A percentile compares a stretch with the other conserved stretches of the same genome.
Conservation (phyloP, 2,888 invertebrate genomes). For the Drosophila paramelanica region DNA sequence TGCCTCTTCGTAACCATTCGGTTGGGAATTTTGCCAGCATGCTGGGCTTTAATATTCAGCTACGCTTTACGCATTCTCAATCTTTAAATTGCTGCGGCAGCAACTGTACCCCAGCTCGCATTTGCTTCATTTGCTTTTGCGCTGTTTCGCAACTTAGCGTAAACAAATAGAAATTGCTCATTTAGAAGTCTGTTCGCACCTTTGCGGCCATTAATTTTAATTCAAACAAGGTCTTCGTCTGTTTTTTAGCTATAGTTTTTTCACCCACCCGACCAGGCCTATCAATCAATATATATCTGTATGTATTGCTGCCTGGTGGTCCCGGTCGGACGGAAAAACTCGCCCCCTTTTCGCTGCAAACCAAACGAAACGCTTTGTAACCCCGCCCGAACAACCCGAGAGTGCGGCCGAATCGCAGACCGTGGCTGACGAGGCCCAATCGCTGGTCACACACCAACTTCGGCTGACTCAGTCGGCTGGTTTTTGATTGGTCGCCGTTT, state of each 20-base stretch:
- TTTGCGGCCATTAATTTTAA: slow-evolving; percentile 26
- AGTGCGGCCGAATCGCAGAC: slow-evolving; percentile 35
- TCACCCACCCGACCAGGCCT: slow-evolving; percentile 17
- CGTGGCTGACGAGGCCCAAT: slow-evolving; percentile 18
- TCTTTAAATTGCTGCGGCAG: neutral
- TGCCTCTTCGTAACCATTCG: neutral
- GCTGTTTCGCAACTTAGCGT: neutral
- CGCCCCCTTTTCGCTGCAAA: slow-evolving; percentile 41
- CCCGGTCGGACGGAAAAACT: slow-evolving; percentile 30
- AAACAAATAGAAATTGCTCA: neutral
- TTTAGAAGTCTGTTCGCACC: neutral
- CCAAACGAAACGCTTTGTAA: slow-evolving; percentile 14
- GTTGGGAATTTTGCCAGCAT: slow-evolving; percentile 17
- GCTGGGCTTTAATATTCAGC: slow-evolving; percentile 42
- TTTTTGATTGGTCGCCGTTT: slow-evolving; percentile 37
- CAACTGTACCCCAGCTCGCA: slow-evolving; percentile 30
- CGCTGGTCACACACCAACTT: slow-evolving; percentile 17
- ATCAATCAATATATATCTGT: slow-evolving; percentile 48
- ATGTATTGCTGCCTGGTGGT: slow-evolving; percentile 4
- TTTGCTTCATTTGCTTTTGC: neutral
- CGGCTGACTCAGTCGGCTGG: slow-evolving; percentile 41
- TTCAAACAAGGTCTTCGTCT: slow-evolving; percentile 7
- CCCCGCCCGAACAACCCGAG: slow-evolving; percentile 50
- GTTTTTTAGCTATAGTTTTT: slow-evolving; percentile 3
- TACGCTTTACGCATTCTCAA: neutral